These are phyloP conservation scores for Drosophila subsilvestris DNA, from an alignment of 2,888 invertebrate species.

Conservation along the genomic window DNA sequence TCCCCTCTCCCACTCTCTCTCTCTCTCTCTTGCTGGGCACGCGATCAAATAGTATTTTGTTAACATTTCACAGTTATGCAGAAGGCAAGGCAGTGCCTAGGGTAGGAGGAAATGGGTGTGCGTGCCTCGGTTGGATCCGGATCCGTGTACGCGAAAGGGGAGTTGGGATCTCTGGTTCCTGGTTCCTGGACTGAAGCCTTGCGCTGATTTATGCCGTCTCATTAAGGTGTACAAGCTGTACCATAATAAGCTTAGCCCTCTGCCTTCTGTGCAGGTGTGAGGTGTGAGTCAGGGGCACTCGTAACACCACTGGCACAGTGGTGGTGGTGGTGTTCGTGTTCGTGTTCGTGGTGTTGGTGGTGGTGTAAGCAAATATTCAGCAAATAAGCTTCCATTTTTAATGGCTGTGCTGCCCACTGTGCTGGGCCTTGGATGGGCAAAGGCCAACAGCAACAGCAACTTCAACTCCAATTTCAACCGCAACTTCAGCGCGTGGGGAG, in stretches of 20 bases:
- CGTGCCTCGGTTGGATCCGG: conserved; percentile 43
- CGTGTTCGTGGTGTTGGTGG: not conserved
- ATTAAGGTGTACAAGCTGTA: conserved; percentile 58
- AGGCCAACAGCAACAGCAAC: conserved; percentile 46
- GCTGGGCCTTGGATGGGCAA: conserved; percentile 25
- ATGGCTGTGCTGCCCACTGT: conserved; percentile 20
- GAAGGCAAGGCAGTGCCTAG: not conserved
- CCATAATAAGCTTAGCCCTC: conserved; percentile 31
- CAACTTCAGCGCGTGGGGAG: conserved; percentile 17
- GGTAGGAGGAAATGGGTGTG: conserved; percentile 19
- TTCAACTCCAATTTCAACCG: conserved; percentile 26
- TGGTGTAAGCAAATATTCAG: not conserved
- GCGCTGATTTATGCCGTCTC: conserved; percentile 76
- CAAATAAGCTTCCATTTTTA: not conserved
- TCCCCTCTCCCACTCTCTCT: not conserved
- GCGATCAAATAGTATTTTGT: conserved; percentile 75
- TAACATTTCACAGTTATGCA: conserved; percentile 65
- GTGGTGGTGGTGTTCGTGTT: not conserved
- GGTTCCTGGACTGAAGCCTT: conserved; percentile 11
- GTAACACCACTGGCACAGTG: conserved; percentile 6
- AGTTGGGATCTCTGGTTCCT: too few relatives aligned
- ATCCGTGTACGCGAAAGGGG: too few relatives aligned
- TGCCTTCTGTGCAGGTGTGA: conserved; percentile 4
- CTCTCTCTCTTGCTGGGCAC: conserved; percentile 44
- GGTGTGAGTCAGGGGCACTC: conserved; percentile 39